A percentile compares a stretch with the other conserved stretches of the same genome.
phyloP scores from a whole-genome alignment of 2,888 invertebrate genomes.

The Ormyrus thymus region DNA sequence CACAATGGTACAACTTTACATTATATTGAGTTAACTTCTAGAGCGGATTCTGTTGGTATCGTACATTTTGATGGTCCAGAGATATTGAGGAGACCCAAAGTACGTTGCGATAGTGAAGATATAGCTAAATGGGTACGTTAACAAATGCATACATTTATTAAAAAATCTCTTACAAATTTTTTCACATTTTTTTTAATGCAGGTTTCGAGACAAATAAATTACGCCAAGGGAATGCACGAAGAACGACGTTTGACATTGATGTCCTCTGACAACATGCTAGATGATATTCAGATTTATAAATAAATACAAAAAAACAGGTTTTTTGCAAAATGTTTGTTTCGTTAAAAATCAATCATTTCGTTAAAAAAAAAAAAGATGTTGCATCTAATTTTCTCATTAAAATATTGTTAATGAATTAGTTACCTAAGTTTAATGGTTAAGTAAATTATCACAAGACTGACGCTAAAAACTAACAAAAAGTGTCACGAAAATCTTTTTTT shows the following conservation, averaged over 20 bases:
- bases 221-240: slow-evolving; percentile 90
- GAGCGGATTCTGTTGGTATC: slow-evolving; percentile 69
- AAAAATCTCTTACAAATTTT: neutral
- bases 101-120: slow-evolving; percentile 84
- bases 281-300: slow-evolving; percentile 71
- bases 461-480: slow-evolving; percentile 39
- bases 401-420: slow-evolving; percentile 15
- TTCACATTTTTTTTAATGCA: slow-evolving; percentile 60
- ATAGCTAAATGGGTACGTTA: slow-evolving; percentile 80
- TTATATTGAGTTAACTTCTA: slow-evolving; percentile 83
- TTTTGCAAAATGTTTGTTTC: slow-evolving; percentile 19
- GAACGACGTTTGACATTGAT: slow-evolving; percentile 86
- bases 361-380: slow-evolving; percentile 19
- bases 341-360: slow-evolving; percentile 9
- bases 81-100: slow-evolving; percentile 82
- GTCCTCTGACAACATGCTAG: slow-evolving; percentile 73
- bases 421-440: slow-evolving; percentile 43
- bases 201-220: slow-evolving; percentile 90
- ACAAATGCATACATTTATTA: neutral
- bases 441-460: slow-evolving; percentile 52
- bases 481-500: slow-evolving; percentile 44
- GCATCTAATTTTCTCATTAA: neutral
- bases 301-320: slow-evolving; percentile 56
- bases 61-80: slow-evolving; percentile 76
- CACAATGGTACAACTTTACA: slow-evolving; percentile 76